Percentiles rank a stretch among this genome's conserved stretches.
These are phyloP conservation scores for Xiphophorus maculatus DNA, from an alignment of 2,113 vertebrate genomes.

Conservation along the genomic window DNA sequence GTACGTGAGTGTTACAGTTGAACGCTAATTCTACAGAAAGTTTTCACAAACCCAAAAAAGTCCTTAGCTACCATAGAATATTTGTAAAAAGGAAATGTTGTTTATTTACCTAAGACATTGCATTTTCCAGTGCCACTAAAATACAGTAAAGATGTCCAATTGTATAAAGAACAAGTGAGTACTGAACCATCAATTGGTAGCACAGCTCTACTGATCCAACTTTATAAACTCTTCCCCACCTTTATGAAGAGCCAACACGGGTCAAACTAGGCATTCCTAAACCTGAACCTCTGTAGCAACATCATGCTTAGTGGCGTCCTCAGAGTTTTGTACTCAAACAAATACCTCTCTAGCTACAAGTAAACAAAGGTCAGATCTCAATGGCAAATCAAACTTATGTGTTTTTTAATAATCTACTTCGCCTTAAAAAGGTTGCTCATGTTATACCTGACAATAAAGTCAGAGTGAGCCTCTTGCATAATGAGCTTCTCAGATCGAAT, in stretches of 20 bases:
- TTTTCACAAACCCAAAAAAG: no score
- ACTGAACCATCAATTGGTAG: conserved; percentile 1
- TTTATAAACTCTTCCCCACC: background rate
- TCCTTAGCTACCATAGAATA: no score
- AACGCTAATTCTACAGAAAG: no score
- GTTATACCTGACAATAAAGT: conserved; percentile 95
- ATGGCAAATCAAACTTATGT: background rate
- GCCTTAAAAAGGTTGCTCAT: background rate
- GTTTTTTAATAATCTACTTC: background rate
- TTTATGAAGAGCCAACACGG: background rate
- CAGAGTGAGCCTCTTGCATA: conserved; percentile 97
- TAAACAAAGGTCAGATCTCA: conserved; percentile 7
- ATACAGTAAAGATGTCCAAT: background rate
- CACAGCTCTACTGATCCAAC: background rate
- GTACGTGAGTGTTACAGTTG: no score
- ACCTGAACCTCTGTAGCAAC: conserved; percentile 4
- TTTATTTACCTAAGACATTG: no score
- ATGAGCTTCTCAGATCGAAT: conserved; percentile 99
- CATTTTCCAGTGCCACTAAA: no score
- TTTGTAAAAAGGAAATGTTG: no score
- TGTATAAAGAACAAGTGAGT: background rate
- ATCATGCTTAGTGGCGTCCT: background rate
- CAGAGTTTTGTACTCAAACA: background rate
- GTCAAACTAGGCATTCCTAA: background rate
- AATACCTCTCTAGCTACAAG: background rate